Conservation (phyloP, 2,888 invertebrate species). For the Oegoconia quadripuncta region DNA sequence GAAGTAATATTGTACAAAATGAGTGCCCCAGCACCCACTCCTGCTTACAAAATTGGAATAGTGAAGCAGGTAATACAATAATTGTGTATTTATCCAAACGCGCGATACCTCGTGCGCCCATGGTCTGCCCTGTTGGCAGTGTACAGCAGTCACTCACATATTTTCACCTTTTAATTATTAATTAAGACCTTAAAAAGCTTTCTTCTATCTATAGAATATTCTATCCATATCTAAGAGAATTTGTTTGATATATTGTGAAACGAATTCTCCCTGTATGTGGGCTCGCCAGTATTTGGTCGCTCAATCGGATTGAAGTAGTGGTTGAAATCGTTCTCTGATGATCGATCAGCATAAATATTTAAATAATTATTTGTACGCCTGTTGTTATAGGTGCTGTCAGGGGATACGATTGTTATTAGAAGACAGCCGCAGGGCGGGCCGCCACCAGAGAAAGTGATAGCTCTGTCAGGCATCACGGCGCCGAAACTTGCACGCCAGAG, state of each 20-base stretch:
- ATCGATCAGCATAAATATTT: slow-evolving; percentile 6
- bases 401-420: slow-evolving; percentile 96
- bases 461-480: slow-evolving; percentile 93
- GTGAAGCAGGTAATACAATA: slow-evolving; percentile 69
- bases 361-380: background rate
- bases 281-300: too few species aligned
- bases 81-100: slow-evolving; percentile 24
- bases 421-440: slow-evolving; percentile 92
- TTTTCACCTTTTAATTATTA: background rate
- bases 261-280: too few species aligned
- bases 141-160: slow-evolving; percentile 23
- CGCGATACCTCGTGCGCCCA: slow-evolving; percentile 58
- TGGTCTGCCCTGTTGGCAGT: slow-evolving; percentile 71
- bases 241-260: too few species aligned
- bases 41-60: slow-evolving; percentile 64
- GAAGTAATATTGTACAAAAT: slow-evolving; percentile 48
- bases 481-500: slow-evolving; percentile 86
- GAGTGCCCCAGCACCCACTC: slow-evolving; percentile 63
- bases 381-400: slow-evolving; percentile 93
- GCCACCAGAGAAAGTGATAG: slow-evolving; percentile 93
- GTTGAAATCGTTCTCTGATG: background rate
- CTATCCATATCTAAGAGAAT: too few species aligned
- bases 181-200: too few species aligned
- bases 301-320: too few species aligned
- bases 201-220: too few species aligned